Evolutionary conservation across 2,113 vertebrate species (phyloP), one percentile per base, ranked within the genome.

Genomic region (Chaenocephalus aceratus): DNA sequence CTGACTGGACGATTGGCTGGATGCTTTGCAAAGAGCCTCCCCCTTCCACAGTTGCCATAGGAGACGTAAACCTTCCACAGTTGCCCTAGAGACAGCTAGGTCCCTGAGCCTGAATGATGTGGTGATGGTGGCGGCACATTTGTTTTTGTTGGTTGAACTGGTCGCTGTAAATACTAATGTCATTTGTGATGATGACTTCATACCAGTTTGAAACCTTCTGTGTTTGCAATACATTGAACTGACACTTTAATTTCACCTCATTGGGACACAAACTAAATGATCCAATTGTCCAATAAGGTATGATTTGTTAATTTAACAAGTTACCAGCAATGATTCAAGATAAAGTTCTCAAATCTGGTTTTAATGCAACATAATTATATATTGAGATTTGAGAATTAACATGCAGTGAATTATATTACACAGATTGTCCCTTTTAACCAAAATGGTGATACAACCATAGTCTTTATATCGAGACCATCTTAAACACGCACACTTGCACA

Each of bases 81-180:
- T 92, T 94, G 83, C 93, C 93, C 88, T 92, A 92, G 94, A 94
- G 92, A 95, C 94, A 94, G 92, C 69, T 49, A 77, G 75, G 75
- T 83, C 85, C 88, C 88, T 11, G 36, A 85, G 78, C 63, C 70
- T 88, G 87, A 85, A 77, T 60, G 78, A 88, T 85, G 82, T 72
- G 73, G 54, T 67, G 71, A 72, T 74, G 72, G 60, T 68, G 73
- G 77, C 54, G 77, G 67, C 72, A 80, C 66, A 79, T 86, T 80
- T 15, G 6, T 57, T 69, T 72, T 56, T 56, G 71, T 58, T 79
- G 70, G 71, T 53, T 72, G 2, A 60, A 65, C 18, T 44, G 60
- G 44, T 26, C 36, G 61, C 63, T 80, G 49, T 57, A 49, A 80
- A 81, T 46, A 34, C 48, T 4, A 63, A 73, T 36, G 18, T 21